Evolutionary conservation across 2,113 vertebrate genomes (phyloP).

Genomic region (Varanus komodoensis): DNA sequence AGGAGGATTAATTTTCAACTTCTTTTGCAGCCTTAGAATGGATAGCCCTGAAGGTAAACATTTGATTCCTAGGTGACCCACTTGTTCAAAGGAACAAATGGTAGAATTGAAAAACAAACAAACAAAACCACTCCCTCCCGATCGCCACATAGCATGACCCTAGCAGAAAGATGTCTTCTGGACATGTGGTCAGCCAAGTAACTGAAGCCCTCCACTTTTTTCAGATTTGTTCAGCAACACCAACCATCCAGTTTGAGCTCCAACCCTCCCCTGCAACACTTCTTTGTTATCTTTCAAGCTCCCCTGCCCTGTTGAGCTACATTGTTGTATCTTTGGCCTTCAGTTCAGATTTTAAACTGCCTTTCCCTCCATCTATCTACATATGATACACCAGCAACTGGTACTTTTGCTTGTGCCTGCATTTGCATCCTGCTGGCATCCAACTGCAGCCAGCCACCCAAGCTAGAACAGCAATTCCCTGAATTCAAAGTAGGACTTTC

Average conservation of each 20-base stretch:
- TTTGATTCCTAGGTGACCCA: constrained; percentile 33
- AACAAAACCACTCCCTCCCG: neutral
- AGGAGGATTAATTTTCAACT: constrained; percentile 37
- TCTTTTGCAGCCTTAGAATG: neutral
- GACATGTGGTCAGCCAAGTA: neutral
- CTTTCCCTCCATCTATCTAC: neutral
- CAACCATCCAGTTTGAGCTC: neutral
- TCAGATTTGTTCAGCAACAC: neutral
- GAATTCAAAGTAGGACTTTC: neutral
- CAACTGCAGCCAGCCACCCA: neutral
- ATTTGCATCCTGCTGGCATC: neutral
- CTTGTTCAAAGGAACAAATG: constrained; percentile 21
- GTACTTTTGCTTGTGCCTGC: constrained; percentile 1
- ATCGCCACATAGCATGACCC: neutral
- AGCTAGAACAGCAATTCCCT: neutral
- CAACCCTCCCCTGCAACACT: neutral
- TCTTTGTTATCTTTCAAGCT: neutral
- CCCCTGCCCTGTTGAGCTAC: accelerated
- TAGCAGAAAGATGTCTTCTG: neutral
- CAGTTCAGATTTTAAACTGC: neutral
- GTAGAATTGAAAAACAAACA: neutral
- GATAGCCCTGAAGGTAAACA: neutral
- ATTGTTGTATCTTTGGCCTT: neutral
- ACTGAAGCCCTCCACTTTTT: neutral
- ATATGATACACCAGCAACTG: accelerated